Evolutionary conservation across 2,888 invertebrate species (phyloP), one percentile per base, ranked within the genome.

Genomic region (Emmelina monodactyla): DNA sequence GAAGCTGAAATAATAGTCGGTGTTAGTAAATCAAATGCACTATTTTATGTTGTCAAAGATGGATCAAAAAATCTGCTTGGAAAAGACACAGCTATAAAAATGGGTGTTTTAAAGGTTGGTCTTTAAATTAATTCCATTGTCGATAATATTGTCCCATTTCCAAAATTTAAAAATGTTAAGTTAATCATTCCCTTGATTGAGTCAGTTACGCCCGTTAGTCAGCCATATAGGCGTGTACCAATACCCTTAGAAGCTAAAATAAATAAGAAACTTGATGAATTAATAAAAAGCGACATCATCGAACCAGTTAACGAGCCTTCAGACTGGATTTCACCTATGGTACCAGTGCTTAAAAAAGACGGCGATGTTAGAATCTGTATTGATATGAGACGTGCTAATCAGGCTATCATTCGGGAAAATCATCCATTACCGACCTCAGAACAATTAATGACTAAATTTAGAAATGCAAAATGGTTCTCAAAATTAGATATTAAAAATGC

Each of bases 401-500:
- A n/a, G n/a, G n/a, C n/a, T n/a, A n/a, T n/a, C n/a, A n/a, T n/a
- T n/a, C n/a, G n/a, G n/a, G n/a, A n/a, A n/a, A n/a, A n/a, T n/a
- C n/a, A n/a, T n/a, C n/a, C n/a, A n/a, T n/a, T n/a, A n/a, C n/a
- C n/a, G n/a, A n/a, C n/a, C n/a, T n/a, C n/a, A n/a, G n/a, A n/a
- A n/a, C n/a, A n/a, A n/a, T n/a, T n/a, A n/a, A n/a, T n/a, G n/a
- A n/a, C n/a, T 19, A 19, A 19, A 19, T 5, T 19, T 6, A 5
- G 19, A 5, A 9, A 19, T 6, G 19, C 19, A 9, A 19, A 19
- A 9, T 10, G 28, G 1, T 49, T 46, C 16, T 35, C 41, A 2
- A 40, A 41, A 14, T 6, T 48, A 2, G 47, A 47, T 16, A 40
- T 47, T 6, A 39, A 45, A 35, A 22, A 47, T 16, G 41, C 46